phyloP scores from a whole-genome alignment of 2,797 vertebrate genomes.

The Betta splendens region DNA sequence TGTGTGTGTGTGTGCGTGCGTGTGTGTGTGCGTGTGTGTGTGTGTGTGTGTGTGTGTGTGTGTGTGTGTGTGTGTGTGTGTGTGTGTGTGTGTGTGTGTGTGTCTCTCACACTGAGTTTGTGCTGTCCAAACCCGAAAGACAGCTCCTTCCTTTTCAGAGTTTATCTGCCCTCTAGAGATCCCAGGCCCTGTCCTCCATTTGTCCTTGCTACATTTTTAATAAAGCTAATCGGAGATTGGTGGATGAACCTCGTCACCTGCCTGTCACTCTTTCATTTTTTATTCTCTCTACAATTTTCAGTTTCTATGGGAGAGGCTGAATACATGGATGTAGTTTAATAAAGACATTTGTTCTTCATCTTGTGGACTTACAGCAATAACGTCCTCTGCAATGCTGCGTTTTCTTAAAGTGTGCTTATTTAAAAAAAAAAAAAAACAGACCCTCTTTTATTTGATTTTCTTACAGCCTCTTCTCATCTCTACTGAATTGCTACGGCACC shows the following conservation, averaged over 20 bases:
- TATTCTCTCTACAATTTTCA: slow-evolving; percentile 44
- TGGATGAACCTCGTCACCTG: slow-evolving; percentile 70
- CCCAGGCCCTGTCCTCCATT: slow-evolving; percentile 59
- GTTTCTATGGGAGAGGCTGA: slow-evolving; percentile 26
- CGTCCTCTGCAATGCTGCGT: slow-evolving; percentile 17
- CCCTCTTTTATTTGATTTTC: slow-evolving; percentile 1
- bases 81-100: slow-evolving; percentile 24
- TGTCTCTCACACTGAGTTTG: slow-evolving; percentile 12
- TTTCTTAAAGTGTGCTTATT: slow-evolving; percentile 20
- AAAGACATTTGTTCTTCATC: slow-evolving; percentile 31
- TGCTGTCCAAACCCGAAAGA: slow-evolving; percentile 65
- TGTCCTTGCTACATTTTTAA: slow-evolving; percentile 80
- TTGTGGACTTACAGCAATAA: slow-evolving; percentile 35
- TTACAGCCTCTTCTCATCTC: too few relatives aligned
- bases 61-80: slow-evolving; percentile 18
- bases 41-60: slow-evolving; percentile 18
- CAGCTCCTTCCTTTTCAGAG: slow-evolving; percentile 57
- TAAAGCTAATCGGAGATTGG: slow-evolving; percentile 74
- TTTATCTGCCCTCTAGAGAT: slow-evolving; percentile 63
- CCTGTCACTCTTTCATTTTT: slow-evolving; percentile 71
- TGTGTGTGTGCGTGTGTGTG: slow-evolving; percentile 28
- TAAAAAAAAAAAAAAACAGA: slow-evolving; percentile 13
- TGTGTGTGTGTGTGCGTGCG: too few relatives aligned
- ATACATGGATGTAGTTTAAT: slow-evolving; percentile 30
- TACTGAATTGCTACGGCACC: too few relatives aligned